These are phyloP conservation scores for Lutjanus erythropterus DNA, from an alignment of 2,113 vertebrate species.

Conservation along the genomic window DNA sequence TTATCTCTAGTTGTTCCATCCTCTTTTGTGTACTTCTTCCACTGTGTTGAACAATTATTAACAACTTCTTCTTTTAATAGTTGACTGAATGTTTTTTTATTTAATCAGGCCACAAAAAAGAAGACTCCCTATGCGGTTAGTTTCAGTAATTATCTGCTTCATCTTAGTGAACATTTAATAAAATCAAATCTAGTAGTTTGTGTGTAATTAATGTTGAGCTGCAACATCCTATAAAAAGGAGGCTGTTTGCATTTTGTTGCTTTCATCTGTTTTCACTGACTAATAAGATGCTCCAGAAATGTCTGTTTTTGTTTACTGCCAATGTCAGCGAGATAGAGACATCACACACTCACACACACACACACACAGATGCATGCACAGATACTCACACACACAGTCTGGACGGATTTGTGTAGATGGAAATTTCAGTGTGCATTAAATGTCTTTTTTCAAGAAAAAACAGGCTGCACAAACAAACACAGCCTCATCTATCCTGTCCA, in stretches of 20 bases:
- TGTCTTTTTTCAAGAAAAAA: background rate
- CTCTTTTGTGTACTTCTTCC: background rate
- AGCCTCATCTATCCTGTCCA: conserved; percentile 2
- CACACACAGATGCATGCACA: background rate
- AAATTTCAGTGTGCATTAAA: conserved; percentile 28
- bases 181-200: conserved; percentile 43
- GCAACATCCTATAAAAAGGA: conserved; percentile 34
- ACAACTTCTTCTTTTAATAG: conserved; percentile 1
- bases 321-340: conserved; percentile 44
- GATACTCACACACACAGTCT: background rate
- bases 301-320: conserved; percentile 57
- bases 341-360: background rate
- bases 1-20: background rate
- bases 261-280: conserved; percentile 62
- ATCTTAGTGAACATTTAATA: conserved; percentile 42
- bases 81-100: conserved; percentile 7
- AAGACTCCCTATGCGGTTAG: conserved; percentile 7
- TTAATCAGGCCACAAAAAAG: conserved; percentile 25
- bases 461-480: conserved; percentile 18
- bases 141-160: conserved; percentile 48
- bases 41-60: background rate
- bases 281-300: conserved; percentile 57
- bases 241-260: conserved; percentile 55
- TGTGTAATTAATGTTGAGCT: conserved; percentile 51
- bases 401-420: conserved; percentile 5